Base-by-base conservation (phyloP, 92 coral and sea anemone species). In the Virgularia gustaviana region DNA sequence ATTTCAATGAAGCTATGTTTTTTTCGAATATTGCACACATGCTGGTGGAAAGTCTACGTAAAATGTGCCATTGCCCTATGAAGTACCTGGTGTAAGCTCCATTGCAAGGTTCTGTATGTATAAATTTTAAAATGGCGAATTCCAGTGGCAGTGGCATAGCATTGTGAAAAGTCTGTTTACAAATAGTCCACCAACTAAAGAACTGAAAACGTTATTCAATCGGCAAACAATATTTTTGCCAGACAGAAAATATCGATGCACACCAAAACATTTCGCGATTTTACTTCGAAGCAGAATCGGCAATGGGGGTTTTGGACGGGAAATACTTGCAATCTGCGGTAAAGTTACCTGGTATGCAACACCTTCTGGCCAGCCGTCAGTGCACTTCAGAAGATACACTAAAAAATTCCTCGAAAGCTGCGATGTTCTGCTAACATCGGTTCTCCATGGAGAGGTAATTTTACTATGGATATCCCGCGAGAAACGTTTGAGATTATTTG, bases 241-340 rank as follows among this genome's bases (percentile, higher is more conserved):
- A 55, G 32, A 55, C 62, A 11, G 32, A 55, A 6, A 55, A 18
- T 2, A 2, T 16, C 3, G 62, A 6, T 53, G n/a, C 18, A 20
- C 62, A 55, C 23, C 18, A 12, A 1, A 19, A 53, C n/a, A 53
- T 53, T 55, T 55, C 62, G 3, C 1, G 35, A 19, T 55, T 55
- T 19, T 55, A 55, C 9, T 5, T 12, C 4, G 62, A 55, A 55
- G 32, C n/a, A 13, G 55, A 47, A 47, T 4, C 55, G 2, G 55
- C 2, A 19, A 47, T 47, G 2, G 55, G 22, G 4, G 55, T 47
- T 18, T 55, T 55, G 32, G 62, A 55, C 18, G 33, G 7, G 11
- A 55, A 55, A 55, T 55, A 55, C 62, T 1, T 54, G 60, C 60
- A 54, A 13, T 35, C 60, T 54, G 31, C 60, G 22, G 60, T 54